Evolutionary conservation across 2,797 vertebrate genomes (phyloP), one percentile per base, ranked within the genome.

Genomic region (Scleropages formosus): DNA sequence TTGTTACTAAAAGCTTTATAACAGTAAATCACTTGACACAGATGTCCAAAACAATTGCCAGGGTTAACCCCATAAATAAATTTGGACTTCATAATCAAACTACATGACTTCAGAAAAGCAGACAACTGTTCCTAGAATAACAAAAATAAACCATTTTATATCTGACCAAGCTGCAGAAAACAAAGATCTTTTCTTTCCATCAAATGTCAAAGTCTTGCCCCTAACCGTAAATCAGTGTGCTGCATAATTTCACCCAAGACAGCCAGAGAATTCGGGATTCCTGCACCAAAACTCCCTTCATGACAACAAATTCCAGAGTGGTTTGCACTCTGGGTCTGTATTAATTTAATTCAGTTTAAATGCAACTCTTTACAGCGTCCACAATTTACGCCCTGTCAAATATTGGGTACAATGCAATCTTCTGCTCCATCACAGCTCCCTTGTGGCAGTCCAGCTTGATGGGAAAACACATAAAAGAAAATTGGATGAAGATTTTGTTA

Each of bases 291-390:
- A 58, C 72, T 46, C 1, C 60, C 20, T 75, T 77, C 73, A 46
- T 77, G 75, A 75, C 68, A 79, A 74, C 56, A 44, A 70, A 65
- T n/a, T 77, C 68, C 8, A 58, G 26, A 84, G 44, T 44, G 62
- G 74, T 67, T 67, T 15, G 20, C 67, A 3, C 61, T 66, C 39
- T 59, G 72, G 20, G 76, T 72, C 80, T 73, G 47, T 39, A 75
- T 82, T 72, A 77, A 82, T 80, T 69, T 77, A 62, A 73, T 22
- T 22, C 15, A 74, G 60, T 66, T 79, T 63, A 24, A 76, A 71
- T 27, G 78, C 49, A 68, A 46, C 46, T 31, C 61, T 75, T 26
- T 18, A 75, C 27, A 78, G 56, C 73, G 66, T 78, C 27, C 73
- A 80, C 8, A 20, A 68, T 73, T 79, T 78, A 31, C 47, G 77